A percentile compares a stretch with the other conserved stretches of the same genome.
Evolutionary conservation across 2,888 invertebrate genomes (phyloP).

Genomic region (Tricholauxania praeusta): DNA sequence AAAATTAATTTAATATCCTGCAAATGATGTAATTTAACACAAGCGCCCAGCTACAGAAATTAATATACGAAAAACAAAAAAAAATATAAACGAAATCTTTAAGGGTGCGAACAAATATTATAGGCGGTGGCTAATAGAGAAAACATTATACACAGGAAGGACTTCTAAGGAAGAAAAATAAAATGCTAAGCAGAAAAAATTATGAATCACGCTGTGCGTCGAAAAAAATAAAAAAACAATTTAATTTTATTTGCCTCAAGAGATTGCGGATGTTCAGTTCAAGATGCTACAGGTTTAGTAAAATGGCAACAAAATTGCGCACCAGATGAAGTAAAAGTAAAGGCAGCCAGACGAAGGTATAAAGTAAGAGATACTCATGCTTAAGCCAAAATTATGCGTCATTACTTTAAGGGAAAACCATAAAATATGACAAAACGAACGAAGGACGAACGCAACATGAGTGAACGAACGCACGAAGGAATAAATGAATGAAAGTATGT

Average conservation of each 20-base stretch:
- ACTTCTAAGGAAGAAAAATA: background rate
- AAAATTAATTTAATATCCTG: constrained; percentile 47
- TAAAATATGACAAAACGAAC: constrained; percentile 53
- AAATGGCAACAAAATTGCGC: constrained; percentile 2
- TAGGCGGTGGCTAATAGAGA: background rate
- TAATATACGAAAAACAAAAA: constrained; percentile 28
- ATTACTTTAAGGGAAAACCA: constrained; percentile 59
- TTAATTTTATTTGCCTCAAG: constrained; percentile 61
- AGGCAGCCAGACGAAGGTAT: background rate
- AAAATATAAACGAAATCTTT: background rate
- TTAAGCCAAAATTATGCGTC: constrained; percentile 61
- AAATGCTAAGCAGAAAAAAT: background rate
- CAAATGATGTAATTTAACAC: constrained; percentile 40
- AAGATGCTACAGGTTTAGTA: constrained; percentile 47
- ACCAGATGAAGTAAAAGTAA: background rate
- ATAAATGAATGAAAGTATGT: background rate
- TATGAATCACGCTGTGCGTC: constrained; percentile 20
- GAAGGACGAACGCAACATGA: background rate
- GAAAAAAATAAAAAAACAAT: constrained; percentile 53
- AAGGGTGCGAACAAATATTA: background rate
- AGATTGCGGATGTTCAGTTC: constrained; percentile 51
- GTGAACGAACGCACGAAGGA: background rate
- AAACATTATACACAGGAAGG: background rate
- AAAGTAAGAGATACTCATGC: constrained; percentile 30
- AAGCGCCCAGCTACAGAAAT: constrained; percentile 33